Evolutionary conservation across 2,797 vertebrate species (phyloP), one percentile per base, ranked within the genome.

Genomic region (Tauraco hartlaubi): DNA sequence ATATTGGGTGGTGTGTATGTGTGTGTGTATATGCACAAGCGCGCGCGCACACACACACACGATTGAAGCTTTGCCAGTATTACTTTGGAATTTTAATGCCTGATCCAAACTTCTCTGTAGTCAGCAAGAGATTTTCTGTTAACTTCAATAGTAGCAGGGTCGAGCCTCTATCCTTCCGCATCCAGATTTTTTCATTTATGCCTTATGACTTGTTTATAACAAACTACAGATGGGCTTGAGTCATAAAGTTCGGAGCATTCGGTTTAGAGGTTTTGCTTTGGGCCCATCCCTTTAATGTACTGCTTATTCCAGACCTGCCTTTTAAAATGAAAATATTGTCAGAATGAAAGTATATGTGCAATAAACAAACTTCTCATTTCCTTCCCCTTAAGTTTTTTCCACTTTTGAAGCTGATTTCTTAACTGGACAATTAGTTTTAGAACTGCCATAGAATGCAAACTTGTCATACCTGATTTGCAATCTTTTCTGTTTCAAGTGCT

Each of bases 141-240:
- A 41, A 62, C 89, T 97, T 96, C 88, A 96, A 8, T 93, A 87
- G 91, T 88, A 97, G 86, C 90, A 91, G 91, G 76, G 94, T 95
- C 17, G 68, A 93, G 95, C 88, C 93, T 93, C 85, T 86, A 68
- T 79, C 93, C 92, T 94, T 94, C 89, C 44, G 31, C 86, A 91
- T 95, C 91, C 97, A 97, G 96, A 95, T 96, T 97, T 97, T 97
- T 97, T 97, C 96, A 92, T 94, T 97, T 97, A 97, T 94, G 90
- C 78, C 96, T 94, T 85, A 95, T 94, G 94, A 96, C 93, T 96
- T 97, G 96, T 94, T 96, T 93, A 90, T 97, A 97, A 97, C 96
- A 96, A 96, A 90, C 74, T 95, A 48, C 97, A 97, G 97, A 97
- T 97, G 96, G 95, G 85, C 82, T 95, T 92, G 90, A 96, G 92